Evolutionary conservation across 2,113 vertebrate species (phyloP), one percentile per base, ranked within the genome.

Genomic region (Heloderma charlesbogerti): DNA sequence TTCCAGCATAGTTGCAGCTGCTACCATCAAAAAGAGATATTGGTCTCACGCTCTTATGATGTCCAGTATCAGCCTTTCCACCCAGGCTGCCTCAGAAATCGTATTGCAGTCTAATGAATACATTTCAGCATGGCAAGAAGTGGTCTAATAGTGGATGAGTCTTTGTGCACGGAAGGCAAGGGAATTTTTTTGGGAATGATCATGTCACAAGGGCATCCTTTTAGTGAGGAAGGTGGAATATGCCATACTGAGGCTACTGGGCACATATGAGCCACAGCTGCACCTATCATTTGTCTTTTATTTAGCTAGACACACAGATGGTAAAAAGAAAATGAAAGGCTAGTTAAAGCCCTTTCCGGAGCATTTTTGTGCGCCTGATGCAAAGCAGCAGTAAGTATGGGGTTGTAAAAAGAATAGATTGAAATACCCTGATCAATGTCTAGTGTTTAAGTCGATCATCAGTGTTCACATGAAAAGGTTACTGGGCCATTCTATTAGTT

Each of bases 1-100:
- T 90, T 90, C 75, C n/a, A 54, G 74, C 9, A 7, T 18, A 37
- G 60, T 22, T 86, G 89, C 89, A 90, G 74, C 89, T 90, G 89
- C 89, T 90, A 18, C 37, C 79, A 79, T 69, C 57, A 78, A 67
- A 85, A 90, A 45, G 34, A 86, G 45, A 66, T 79, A 86, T 79
- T 86, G 60, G 43, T 6, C 74, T 90, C 82, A 3, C 31, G 27
- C 25, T 66, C n/a, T 67, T 54, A n/a, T 15, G 71, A 25, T 10
- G 16, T 25, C 43, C 0, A 1, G 8, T 12, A 13, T 2, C 0
- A 86, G 74, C 66, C 1, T 10, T 51, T 37, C 74, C 2, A 0
- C 20, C 0, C 15, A 0, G 6, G 69, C 74, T 51, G 86, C 69
- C 84, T 60, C 0, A 1, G 86, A 57, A n/a, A 51, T 60, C 0